Conservation (phyloP, 2,113 vertebrate genomes). For the Elaphurus davidianus region DNA sequence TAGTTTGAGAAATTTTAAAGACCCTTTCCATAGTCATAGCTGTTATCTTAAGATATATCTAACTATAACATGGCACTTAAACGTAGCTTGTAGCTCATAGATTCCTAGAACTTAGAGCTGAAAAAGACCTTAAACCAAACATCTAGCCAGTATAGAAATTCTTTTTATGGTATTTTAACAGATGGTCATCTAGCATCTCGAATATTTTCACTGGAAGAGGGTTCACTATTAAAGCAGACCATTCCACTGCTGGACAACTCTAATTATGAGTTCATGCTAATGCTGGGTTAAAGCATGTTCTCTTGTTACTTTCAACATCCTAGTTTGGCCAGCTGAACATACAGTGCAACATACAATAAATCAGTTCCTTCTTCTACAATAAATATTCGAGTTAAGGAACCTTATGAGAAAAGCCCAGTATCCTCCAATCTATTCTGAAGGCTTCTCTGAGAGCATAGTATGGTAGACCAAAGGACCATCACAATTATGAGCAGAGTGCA, state of each 20-base stretch:
- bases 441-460: background rate
- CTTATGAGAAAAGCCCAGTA: conserved; percentile 35
- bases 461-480: background rate
- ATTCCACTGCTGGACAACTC: conserved; percentile 47
- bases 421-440: conserved; percentile 41
- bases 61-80: conserved; percentile 42
- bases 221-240: conserved; percentile 68
- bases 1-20: conserved; percentile 38
- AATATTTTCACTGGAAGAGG: conserved; percentile 27
- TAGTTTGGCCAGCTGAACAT: conserved; percentile 32
- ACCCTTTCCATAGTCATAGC: background rate
- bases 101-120: conserved; percentile 31
- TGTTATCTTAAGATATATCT: conserved; percentile 35
- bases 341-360: conserved; percentile 29
- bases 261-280: conserved; percentile 43
- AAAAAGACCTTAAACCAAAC: conserved; percentile 36
- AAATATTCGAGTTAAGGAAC: conserved; percentile 45
- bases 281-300: conserved; percentile 12
- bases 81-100: background rate
- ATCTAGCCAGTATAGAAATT: conserved; percentile 41
- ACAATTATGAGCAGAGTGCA: conserved; percentile 49
- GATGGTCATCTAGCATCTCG: conserved; percentile 7
- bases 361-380: conserved; percentile 28
- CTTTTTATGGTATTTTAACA: conserved; percentile 43
- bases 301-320: conserved; percentile 43